A percentile compares a stretch with the other conserved stretches of the same genome.
phyloP scores from a whole-genome alignment of 2,113 vertebrate genomes.

The Rattus norvegicus region DNA sequence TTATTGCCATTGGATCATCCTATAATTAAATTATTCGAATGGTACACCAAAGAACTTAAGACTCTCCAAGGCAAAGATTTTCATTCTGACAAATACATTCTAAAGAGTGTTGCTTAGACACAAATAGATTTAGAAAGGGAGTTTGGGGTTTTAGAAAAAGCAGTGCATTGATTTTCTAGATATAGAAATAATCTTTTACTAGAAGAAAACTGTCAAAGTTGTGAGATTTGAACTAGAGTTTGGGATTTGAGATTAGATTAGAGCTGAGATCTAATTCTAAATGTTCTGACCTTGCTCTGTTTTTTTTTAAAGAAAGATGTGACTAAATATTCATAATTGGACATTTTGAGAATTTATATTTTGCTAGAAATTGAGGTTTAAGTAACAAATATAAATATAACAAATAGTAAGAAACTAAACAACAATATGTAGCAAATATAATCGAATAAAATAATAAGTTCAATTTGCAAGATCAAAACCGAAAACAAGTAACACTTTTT shows the following conservation, averaged over 20 bases:
- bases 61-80: slow-evolving; percentile 54
- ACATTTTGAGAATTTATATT: slow-evolving; percentile 1
- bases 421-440: neutral
- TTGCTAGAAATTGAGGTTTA: slow-evolving; percentile 21
- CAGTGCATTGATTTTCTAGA: slow-evolving; percentile 48
- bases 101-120: slow-evolving; percentile 49
- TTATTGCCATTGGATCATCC: slow-evolving; percentile 55
- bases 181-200: slow-evolving; percentile 53
- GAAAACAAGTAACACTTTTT: neutral
- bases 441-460: neutral
- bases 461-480: neutral
- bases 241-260: slow-evolving; percentile 39
- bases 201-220: slow-evolving; percentile 43
- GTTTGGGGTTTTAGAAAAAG: slow-evolving; percentile 58
- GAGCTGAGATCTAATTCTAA: neutral
- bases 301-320: neutral
- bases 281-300: neutral
- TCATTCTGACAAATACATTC: slow-evolving; percentile 52
- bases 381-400: neutral
- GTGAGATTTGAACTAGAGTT: slow-evolving; percentile 3
- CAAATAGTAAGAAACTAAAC: neutral
- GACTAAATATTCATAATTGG: neutral
- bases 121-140: slow-evolving; percentile 62
- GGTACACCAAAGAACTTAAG: slow-evolving; percentile 45
- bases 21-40: slow-evolving; percentile 50